phyloP scores from a whole-genome alignment of 2,888 invertebrate genomes.

The Macaria liturata region DNA sequence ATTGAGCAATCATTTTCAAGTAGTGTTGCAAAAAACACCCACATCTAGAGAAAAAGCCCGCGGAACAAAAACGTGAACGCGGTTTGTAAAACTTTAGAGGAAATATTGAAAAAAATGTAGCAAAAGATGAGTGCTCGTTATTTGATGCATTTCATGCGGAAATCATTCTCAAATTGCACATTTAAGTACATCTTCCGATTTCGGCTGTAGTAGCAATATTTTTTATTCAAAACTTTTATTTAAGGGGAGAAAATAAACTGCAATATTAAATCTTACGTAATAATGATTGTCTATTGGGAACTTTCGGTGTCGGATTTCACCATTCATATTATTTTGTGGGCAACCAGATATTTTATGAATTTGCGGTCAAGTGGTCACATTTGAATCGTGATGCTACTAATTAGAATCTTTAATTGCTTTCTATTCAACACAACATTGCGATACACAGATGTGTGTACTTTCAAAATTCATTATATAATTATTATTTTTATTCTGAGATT shows the following conservation, averaged over 20 bases:
- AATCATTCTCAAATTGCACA: slow-evolving; percentile 80
- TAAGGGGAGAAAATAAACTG: not conserved
- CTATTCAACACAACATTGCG: slow-evolving; percentile 43
- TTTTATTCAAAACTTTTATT: slow-evolving; percentile 9
- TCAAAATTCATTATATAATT: too few species aligned
- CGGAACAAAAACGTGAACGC: slow-evolving; percentile 41
- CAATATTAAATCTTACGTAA: slow-evolving; percentile 7
- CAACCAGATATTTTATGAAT: slow-evolving; percentile 55
- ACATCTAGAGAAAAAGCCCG: slow-evolving; percentile 40
- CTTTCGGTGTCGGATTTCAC: slow-evolving; percentile 57
- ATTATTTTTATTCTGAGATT: too few species aligned
- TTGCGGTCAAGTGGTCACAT: slow-evolving; percentile 69
- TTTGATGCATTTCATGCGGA: slow-evolving; percentile 75
- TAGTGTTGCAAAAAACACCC: slow-evolving; percentile 38
- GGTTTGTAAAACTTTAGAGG: slow-evolving; percentile 38
- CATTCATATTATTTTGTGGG: slow-evolving; percentile 59
- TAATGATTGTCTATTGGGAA: slow-evolving; percentile 10
- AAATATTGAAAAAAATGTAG: slow-evolving; percentile 62
- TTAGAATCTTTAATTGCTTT: slow-evolving; percentile 60
- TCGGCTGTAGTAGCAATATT: slow-evolving; percentile 41
- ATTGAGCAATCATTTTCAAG: slow-evolving; percentile 49
- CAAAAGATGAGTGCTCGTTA: slow-evolving; percentile 64
- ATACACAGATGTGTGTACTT: slow-evolving; percentile 49
- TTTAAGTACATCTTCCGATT: slow-evolving; percentile 66
- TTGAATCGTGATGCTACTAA: slow-evolving; percentile 48